Base-by-base conservation (phyloP, 2,888 invertebrate species). In the Leucania comma region DNA sequence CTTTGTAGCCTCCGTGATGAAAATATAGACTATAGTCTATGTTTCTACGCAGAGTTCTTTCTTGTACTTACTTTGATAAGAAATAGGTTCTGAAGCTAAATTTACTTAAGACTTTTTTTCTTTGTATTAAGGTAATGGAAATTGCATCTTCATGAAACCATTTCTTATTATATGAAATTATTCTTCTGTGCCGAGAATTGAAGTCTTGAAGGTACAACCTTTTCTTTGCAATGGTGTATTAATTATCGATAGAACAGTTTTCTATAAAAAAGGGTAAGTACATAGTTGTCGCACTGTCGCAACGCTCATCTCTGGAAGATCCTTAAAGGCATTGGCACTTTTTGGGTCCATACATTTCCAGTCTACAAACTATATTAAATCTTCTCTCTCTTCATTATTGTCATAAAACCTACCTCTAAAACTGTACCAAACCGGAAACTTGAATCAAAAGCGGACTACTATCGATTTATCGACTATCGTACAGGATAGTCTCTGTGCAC, bases 1-100 rank as follows among this genome's bases (percentile, higher is more conserved):
- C 81, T 85, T 87, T 86, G 77, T 87, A 84, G 77, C 77, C 70
- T 57, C 63, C 65, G 58, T 68, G 82, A 69, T 83, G 62, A 75
- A 78, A 75, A 65, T 83, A 78, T 75, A 81, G 68, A 77, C 83
- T 53, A 24, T 22, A 42, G 46, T 62, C 26, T 32, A 54, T 42
- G 42, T 42, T 38, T n/a, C 48, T 42, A 70, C 66, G 53, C 24
- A 66, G 72, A 72, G 51, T 62, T 62, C 59, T 64, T 57, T 46
- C 38, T 24, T 26, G 35, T 68, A 64, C 76, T 73, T 67, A 60
- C 75, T 78, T 67, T 67, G 64, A 64, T 65, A 76, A 71, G 67
- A 68, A 81, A 76, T 59, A 64, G 38, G 72, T 72, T 65, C 62
- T 54, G 48, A 22, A 65, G 57, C 42, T 9, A 69, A 69, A 53